Conservation (phyloP, 2,797 vertebrate species). For the Platalea minor region DNA sequence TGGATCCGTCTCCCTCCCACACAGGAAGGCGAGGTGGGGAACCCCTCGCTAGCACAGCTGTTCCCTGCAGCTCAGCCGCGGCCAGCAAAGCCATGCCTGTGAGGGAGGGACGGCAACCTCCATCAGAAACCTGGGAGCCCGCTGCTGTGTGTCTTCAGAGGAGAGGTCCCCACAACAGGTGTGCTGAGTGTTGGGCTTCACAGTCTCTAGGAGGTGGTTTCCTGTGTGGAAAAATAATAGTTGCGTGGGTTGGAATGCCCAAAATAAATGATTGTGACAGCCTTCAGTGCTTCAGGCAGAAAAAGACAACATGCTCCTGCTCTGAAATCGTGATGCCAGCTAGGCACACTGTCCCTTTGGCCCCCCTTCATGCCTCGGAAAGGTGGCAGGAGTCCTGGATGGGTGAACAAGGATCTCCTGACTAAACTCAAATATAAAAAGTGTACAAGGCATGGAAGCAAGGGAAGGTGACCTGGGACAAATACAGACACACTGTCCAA, state of each 20-base stretch:
- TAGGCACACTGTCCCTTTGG: not conserved
- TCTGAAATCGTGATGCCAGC: not conserved
- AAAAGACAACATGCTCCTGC: not conserved
- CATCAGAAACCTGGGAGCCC: not conserved
- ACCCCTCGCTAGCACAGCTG: rapidly evolving
- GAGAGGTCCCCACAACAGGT: not conserved
- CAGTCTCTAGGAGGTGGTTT: not conserved
- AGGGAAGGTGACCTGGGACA: not conserved
- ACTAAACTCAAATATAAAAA: not conserved
- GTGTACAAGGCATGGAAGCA: not conserved
- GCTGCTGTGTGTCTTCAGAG: not conserved
- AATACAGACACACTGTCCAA: not conserved
- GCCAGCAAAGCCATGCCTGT: rapidly evolving
- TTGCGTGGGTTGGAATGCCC: not conserved
- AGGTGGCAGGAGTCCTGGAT: not conserved
- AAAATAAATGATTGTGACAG: not conserved
- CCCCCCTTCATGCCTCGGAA: not conserved
- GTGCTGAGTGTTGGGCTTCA: not conserved
- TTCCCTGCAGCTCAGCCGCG: not conserved
- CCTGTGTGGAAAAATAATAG: not conserved
- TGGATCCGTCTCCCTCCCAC: rapidly evolving
- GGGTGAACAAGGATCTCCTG: not conserved
- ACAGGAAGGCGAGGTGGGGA: not conserved
- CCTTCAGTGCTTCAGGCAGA: not conserved
- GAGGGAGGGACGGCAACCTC: not conserved